Evolutionary conservation across 2,888 invertebrate genomes (phyloP).

Genomic region (Druceiella hillmani): DNA sequence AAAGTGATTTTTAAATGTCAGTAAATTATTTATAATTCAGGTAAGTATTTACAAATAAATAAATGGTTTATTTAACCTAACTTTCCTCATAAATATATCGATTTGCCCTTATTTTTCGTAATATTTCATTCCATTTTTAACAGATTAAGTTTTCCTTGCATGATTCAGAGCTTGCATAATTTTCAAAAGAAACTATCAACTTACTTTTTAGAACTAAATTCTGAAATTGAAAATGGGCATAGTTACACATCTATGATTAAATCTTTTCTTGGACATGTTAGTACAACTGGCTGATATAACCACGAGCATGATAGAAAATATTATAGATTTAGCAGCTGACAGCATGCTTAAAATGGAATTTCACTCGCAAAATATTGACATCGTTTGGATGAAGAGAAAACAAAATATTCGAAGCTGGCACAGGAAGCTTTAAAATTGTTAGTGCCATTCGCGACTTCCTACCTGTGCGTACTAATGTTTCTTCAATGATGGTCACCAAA

Average conservation of each 20-base stretch:
- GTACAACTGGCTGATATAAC: slow-evolving; percentile 25
- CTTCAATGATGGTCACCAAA: no score
- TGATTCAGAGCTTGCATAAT: slow-evolving; percentile 27
- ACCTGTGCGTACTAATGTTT: slow-evolving; percentile 27
- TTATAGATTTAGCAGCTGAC: slow-evolving; percentile 25
- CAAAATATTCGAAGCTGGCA: slow-evolving; percentile 24
- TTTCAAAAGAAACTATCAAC: slow-evolving; percentile 25
- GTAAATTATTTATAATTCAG: no score
- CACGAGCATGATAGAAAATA: slow-evolving; percentile 25
- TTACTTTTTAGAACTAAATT: slow-evolving; percentile 23
- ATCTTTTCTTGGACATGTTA: slow-evolving; percentile 25
- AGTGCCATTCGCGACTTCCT: slow-evolving; percentile 26
- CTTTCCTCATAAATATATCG: no score
- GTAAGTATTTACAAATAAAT: no score
- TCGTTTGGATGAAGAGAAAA: slow-evolving; percentile 26
- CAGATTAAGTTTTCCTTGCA: no score
- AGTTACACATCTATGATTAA: slow-evolving; percentile 26
- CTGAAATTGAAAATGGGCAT: slow-evolving; percentile 25
- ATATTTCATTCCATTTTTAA: no score
- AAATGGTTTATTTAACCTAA: no score
- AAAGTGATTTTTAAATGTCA: no score
- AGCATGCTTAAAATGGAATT: slow-evolving; percentile 26
- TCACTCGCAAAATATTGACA: slow-evolving; percentile 23
- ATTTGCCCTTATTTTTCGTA: no score
- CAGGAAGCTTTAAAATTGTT: slow-evolving; percentile 23